These are phyloP conservation scores for Gonioctena quinquepunctata DNA, from an alignment of 1,140 invertebrate genomes.

Conservation along the genomic window DNA sequence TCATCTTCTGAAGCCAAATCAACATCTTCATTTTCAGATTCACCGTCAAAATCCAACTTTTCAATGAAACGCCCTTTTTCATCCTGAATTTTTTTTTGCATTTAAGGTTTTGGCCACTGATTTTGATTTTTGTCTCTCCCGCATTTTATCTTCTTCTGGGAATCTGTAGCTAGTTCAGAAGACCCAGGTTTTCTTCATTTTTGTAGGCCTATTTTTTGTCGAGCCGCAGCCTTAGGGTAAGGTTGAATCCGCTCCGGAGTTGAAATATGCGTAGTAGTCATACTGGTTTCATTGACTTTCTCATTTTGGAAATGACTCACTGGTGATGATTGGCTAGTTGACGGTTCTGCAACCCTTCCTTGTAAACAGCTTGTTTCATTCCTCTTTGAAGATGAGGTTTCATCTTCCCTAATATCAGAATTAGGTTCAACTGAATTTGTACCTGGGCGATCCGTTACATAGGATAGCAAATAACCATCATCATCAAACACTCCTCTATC, in stretches of 20 bases:
- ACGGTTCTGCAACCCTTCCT: neutral
- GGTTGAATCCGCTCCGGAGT: neutral
- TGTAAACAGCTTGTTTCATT: neutral
- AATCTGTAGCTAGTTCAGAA: neutral
- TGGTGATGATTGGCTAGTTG: neutral
- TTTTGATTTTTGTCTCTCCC: neutral
- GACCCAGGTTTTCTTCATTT: neutral
- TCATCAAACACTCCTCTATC: neutral
- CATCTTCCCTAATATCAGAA: neutral
- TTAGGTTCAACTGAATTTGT: neutral
- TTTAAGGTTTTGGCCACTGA: neutral
- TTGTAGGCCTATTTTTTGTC: neutral
- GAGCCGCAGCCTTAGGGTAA: neutral
- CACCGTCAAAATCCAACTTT: constrained; percentile 14
- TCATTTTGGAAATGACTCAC: neutral
- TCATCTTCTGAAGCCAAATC: constrained; percentile 8
- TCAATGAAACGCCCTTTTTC: neutral
- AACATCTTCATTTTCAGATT: constrained; percentile 3
- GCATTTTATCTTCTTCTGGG: neutral
- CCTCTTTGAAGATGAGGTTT: neutral
- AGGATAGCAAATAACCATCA: neutral
- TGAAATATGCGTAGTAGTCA: neutral
- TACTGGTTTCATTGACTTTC: neutral
- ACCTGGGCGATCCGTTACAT: neutral
- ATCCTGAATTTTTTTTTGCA: neutral